A percentile compares a stretch with the other conserved stretches of the same genome.
These are phyloP conservation scores for Larimichthys polyactis DNA, from an alignment of 2,113 vertebrate species.

Conservation along the genomic window DNA sequence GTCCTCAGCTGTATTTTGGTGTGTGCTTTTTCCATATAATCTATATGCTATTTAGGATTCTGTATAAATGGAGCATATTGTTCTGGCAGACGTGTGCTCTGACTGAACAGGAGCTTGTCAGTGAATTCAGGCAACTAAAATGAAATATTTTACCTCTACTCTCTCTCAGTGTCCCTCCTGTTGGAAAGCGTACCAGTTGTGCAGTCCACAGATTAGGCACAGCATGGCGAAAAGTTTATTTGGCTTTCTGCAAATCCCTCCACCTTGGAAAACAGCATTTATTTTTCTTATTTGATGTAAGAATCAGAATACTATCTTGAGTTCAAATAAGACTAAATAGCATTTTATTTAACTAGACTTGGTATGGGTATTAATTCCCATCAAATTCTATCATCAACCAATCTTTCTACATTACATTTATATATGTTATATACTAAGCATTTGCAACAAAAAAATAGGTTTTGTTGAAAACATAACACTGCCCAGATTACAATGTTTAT, in stretches of 20 bases:
- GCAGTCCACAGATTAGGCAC: not conserved
- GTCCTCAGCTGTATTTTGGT: not conserved
- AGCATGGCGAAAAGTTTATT: not conserved
- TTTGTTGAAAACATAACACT: not conserved
- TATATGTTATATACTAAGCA: not conserved
- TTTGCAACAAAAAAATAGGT: not conserved
- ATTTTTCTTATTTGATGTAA: not conserved
- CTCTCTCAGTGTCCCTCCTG: not conserved
- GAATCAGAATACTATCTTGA: not conserved
- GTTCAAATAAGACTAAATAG: not conserved
- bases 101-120: conserved; percentile 24
- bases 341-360: no score
- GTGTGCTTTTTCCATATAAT: not conserved
- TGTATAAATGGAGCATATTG: not conserved
- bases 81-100: not conserved
- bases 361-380: not conserved
- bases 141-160: conserved; percentile 9
- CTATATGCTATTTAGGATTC: not conserved
- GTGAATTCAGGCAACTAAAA: conserved; percentile 25
- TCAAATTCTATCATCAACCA: not conserved
- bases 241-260: not conserved
- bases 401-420: no score
- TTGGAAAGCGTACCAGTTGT: not conserved
- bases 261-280: not conserved
- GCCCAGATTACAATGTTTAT: no score